Evolutionary conservation across 2,888 invertebrate genomes (phyloP).

Genomic region (Neoaliturus tenellus): DNA sequence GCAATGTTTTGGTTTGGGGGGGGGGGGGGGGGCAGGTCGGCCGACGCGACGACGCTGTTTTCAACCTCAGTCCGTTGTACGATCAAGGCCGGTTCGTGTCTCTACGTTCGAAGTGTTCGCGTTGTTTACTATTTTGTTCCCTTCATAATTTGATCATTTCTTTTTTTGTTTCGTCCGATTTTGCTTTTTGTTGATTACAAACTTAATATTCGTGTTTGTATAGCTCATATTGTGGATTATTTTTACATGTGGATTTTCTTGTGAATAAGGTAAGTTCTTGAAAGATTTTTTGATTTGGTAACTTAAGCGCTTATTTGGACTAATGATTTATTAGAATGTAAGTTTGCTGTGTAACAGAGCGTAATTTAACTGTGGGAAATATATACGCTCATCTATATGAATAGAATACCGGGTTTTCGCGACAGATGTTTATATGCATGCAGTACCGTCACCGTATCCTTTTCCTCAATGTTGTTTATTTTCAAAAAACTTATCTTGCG

Average conservation of each 20-base stretch:
- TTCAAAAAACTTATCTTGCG: no score
- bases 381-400: no score
- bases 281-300: background rate
- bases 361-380: no score
- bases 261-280: background rate
- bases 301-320: no score
- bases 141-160: background rate
- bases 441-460: no score
- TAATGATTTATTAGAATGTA: no score
- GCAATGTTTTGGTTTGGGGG: background rate
- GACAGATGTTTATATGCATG: no score
- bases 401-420: no score
- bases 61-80: background rate
- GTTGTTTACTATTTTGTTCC: conserved; percentile 26
- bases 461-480: no score
- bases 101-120: background rate
- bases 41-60: background rate
- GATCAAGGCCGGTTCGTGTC: background rate
- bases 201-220: background rate
- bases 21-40: background rate
- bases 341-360: no score
- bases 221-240: background rate
- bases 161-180: background rate
- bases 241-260: background rate
- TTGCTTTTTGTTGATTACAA: background rate